Evolutionary conservation across 2,888 invertebrate species (phyloP).

Genomic region (Spisula solida): DNA sequence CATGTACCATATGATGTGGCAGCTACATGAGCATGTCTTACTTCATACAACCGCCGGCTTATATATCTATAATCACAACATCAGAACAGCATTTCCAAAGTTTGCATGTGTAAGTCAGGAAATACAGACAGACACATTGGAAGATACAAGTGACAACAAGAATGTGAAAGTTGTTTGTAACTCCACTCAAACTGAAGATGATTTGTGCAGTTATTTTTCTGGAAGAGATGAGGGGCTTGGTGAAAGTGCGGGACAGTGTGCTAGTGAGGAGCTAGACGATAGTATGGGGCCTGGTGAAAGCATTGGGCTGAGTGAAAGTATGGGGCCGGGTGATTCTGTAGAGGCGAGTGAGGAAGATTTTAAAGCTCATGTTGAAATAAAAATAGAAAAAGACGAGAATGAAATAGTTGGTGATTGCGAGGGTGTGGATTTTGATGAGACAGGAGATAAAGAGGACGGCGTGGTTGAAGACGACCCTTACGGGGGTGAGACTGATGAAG

Average conservation of each 20-base stretch:
- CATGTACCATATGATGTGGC: constrained; percentile 35
- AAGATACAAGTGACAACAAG: neutral
- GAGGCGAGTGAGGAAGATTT: neutral
- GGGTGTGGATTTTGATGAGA: neutral
- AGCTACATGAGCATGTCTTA: constrained; percentile 40
- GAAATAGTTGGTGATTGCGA: neutral
- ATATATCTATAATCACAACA: constrained; percentile 35
- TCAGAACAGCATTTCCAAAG: constrained; percentile 46
- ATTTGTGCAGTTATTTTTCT: neutral
- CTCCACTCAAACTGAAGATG: constrained; percentile 40
- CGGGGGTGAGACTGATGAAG: constrained; percentile 37
- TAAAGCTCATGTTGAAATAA: constrained; percentile 17
- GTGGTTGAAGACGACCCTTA: constrained; percentile 12
- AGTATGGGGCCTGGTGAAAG: too few species aligned
- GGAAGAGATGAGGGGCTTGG: neutral
- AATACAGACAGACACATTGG: constrained; percentile 31
- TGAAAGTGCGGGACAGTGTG: too few species aligned
- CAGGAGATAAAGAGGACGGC: neutral
- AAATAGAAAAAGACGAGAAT: constrained; percentile 31
- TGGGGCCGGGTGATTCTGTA: too few species aligned
- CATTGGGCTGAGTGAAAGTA: too few species aligned
- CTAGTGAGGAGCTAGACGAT: too few species aligned
- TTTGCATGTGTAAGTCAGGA: constrained; percentile 24
- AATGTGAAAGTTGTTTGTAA: constrained; percentile 28
- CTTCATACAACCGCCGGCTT: constrained; percentile 34